Base-by-base conservation (phyloP, 2,113 vertebrate genomes). In the Strigops habroptila region DNA sequence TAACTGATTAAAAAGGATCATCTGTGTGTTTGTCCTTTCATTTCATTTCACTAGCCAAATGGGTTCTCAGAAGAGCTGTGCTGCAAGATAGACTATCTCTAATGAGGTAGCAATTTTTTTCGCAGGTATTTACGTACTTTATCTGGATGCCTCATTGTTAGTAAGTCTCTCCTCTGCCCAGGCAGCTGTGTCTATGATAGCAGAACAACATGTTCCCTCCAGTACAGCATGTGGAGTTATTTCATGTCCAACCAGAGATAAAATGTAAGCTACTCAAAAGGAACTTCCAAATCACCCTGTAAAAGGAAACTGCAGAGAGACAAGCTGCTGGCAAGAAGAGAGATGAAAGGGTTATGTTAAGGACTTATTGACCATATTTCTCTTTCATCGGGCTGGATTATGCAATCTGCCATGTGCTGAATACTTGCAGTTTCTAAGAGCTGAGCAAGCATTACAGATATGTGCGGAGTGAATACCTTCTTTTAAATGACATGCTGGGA, bases 141-240 rank as follows among this genome's bases (percentile, higher is more conserved):
- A 93, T 96, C 91, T 96, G 92, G 86, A 85, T 96, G 88, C 44
- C 63, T 97, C 81, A 91, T 96, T 97, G 97, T 93, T 94, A 97
- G 97, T 88, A 96, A 90, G 33, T 35, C 57, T 77, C 90, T 96
- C 92, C 74, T 97, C 91, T 93, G 90, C 96, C 91, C 82, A 89
- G 92, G 78, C 81, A 96, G 83, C 96, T 97, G 84, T 90, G 91
- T 68, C 95, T 95, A 10, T 95, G 91, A 87, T 64, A 90, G 73
- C 86, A 97, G 97, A 98, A 98, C 97, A 98, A 95, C 94, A 91
- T 97, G 96, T 98, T 98, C 97, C 67, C 80, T 95, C 68, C 90
- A 96, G 95, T 84, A 97, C 94, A 94, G 87, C 86, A 7, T 95
- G 90, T 70, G 70, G 88, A 96, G 91, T 96, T 95, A 96, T 95